Evolutionary conservation across 2,888 invertebrate genomes (phyloP).

Genomic region (Rhingia campestris): DNA sequence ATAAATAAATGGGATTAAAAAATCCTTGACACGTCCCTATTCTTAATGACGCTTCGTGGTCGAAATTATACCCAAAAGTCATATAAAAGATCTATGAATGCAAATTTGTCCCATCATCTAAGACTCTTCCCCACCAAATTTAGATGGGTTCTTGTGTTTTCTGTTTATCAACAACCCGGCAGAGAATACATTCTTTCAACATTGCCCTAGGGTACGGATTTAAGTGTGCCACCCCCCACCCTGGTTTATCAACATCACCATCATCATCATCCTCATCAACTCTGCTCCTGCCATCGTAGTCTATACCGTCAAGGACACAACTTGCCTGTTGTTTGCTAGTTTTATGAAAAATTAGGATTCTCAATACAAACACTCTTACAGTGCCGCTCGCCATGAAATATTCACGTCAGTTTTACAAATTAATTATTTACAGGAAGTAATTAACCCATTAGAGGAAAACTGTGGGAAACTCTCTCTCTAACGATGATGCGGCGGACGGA

Average conservation of each 20-base stretch:
- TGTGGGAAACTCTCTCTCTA: background rate
- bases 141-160: background rate
- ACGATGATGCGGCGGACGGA: too few species aligned
- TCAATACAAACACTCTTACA: background rate
- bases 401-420: conserved; percentile 47
- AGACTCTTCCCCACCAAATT: background rate
- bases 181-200: conserved; percentile 11
- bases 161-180: background rate
- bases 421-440: conserved; percentile 70
- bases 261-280: conserved; percentile 8
- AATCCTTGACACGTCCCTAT: conserved; percentile 36
- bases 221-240: conserved; percentile 27
- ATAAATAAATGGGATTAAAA: too few species aligned
- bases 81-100: conserved; percentile 30
- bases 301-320: conserved; percentile 10
- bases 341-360: conserved; percentile 1
- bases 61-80: conserved; percentile 20
- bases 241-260: conserved; percentile 25
- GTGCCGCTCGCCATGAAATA: conserved; percentile 11
- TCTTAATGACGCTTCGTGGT: conserved; percentile 1
- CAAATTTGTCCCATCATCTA: background rate
- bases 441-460: conserved; percentile 62
- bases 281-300: background rate
- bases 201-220: conserved; percentile 10
- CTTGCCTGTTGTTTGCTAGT: conserved; percentile 11